phyloP scores from a whole-genome alignment of 2,797 vertebrate genomes.

The Pitangus sulphuratus region DNA sequence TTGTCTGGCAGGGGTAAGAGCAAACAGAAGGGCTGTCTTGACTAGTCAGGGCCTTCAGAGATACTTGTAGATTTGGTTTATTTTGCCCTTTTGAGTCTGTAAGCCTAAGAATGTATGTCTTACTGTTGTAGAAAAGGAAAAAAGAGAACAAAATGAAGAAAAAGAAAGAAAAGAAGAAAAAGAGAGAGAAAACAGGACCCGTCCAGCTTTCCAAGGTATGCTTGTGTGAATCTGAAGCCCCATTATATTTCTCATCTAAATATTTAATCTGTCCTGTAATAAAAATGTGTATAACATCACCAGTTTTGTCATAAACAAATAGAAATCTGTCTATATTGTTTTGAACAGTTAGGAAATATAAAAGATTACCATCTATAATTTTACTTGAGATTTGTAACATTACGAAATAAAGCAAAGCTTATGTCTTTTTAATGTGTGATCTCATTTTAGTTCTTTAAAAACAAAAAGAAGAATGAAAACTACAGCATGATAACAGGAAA shows the following conservation, averaged over 20 bases:
- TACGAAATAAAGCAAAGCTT: not conserved
- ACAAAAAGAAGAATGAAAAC: conserved; percentile 87
- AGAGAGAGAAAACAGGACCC: conserved; percentile 79
- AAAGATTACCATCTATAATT: not conserved
- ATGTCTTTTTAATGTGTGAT: not conserved
- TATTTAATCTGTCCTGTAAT: not conserved
- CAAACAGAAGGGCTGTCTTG: not conserved
- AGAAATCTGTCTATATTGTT: not conserved
- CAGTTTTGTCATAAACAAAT: not conserved
- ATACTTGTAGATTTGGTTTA: not conserved
- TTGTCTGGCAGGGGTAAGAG: not conserved
- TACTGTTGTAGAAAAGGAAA: conserved; percentile 62
- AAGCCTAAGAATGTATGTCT: not conserved
- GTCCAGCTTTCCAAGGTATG: conserved; percentile 92
- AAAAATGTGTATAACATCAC: not conserved
- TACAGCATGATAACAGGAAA: conserved; percentile 96
- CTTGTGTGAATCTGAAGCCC: not conserved
- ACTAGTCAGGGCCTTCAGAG: not conserved
- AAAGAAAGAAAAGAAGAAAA: conserved; percentile 85
- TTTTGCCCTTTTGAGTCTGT: not conserved
- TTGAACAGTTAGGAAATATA: not conserved
- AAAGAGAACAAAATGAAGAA: conserved; percentile 88
- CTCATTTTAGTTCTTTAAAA: conserved; percentile 86
- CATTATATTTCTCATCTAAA: not conserved
- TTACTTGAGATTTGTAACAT: not conserved